Percentiles rank a stretch among this genome's conserved stretches.
Evolutionary conservation across 2,888 invertebrate genomes (phyloP).

Genomic region (Scaptomyza reducta): DNA sequence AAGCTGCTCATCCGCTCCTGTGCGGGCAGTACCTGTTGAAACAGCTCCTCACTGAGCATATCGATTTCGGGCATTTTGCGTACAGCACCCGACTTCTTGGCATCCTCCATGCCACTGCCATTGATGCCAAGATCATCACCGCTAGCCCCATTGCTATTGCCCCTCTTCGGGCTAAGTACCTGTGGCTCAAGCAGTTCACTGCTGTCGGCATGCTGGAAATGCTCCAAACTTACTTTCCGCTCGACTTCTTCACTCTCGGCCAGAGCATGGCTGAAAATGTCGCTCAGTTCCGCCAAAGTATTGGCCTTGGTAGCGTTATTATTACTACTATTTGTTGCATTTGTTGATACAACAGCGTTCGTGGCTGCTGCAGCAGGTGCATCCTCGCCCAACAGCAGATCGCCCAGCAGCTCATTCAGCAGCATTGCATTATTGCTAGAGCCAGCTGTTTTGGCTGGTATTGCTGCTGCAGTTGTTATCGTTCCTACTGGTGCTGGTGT

Average conservation of each 20-base stretch:
- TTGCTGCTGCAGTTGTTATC: slow-evolving; percentile 6
- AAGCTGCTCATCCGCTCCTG: slow-evolving; percentile 83
- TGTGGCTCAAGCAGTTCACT: slow-evolving; percentile 74
- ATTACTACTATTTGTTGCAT: slow-evolving; percentile 4
- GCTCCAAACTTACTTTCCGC: slow-evolving; percentile 1
- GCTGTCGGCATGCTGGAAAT: slow-evolving; percentile 33
- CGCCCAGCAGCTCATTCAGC: slow-evolving; percentile 72
- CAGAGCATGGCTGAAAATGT: slow-evolving; percentile 70
- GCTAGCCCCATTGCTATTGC: slow-evolving; percentile 10
- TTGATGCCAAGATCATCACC: background rate
- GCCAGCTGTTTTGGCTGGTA: background rate
- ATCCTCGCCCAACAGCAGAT: slow-evolving; percentile 46
- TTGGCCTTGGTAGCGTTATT: slow-evolving; percentile 22
- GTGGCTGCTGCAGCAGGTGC: background rate
- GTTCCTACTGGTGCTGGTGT: slow-evolving; percentile 2
- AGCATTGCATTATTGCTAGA: slow-evolving; percentile 59
- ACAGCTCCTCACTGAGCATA: slow-evolving; percentile 90
- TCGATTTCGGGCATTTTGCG: slow-evolving; percentile 85
- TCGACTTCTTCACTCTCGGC: slow-evolving; percentile 45
- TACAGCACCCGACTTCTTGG: slow-evolving; percentile 37
- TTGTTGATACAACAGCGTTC: slow-evolving; percentile 6
- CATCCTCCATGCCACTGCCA: slow-evolving; percentile 15
- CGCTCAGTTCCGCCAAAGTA: slow-evolving; percentile 73
- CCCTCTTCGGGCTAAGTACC: slow-evolving; percentile 37
- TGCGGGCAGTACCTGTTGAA: slow-evolving; percentile 88